Evolutionary conservation across 2,888 invertebrate genomes (phyloP).

Genomic region (Andrena camellia): DNA sequence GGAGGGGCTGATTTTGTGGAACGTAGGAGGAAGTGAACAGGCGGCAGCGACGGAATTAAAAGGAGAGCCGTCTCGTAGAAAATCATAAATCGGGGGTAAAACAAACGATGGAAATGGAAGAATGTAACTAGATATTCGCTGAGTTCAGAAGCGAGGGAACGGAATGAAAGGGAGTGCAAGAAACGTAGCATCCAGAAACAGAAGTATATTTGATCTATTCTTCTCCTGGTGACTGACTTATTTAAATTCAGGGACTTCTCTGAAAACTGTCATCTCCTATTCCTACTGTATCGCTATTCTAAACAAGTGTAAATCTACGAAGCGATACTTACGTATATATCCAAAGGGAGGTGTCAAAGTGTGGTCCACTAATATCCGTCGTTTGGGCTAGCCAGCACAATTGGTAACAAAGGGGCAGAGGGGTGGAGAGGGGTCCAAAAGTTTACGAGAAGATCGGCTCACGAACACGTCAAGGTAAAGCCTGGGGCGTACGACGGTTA

Average conservation of each 20-base stretch:
- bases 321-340: too few species aligned
- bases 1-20: background rate
- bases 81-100: background rate
- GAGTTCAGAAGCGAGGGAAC: background rate
- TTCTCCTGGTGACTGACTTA: background rate
- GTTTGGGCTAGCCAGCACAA: background rate
- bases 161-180: too few species aligned
- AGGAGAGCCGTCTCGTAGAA: background rate
- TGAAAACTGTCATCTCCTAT: too few species aligned
- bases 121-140: background rate
- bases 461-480: constrained; percentile 78
- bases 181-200: too few species aligned
- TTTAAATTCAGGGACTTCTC: background rate
- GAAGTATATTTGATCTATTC: too few species aligned
- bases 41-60: background rate
- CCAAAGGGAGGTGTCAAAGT: constrained; percentile 4
- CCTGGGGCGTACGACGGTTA: constrained; percentile 69
- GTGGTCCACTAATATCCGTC: background rate
- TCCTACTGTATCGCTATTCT: too few species aligned
- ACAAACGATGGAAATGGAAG: background rate
- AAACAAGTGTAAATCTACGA: too few species aligned
- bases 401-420: constrained; percentile 19
- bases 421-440: constrained; percentile 58
- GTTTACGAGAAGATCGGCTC: constrained; percentile 77
- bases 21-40: background rate